phyloP scores from a whole-genome alignment of 2,888 invertebrate genomes.

The Eumacrocentrus americanus region DNA sequence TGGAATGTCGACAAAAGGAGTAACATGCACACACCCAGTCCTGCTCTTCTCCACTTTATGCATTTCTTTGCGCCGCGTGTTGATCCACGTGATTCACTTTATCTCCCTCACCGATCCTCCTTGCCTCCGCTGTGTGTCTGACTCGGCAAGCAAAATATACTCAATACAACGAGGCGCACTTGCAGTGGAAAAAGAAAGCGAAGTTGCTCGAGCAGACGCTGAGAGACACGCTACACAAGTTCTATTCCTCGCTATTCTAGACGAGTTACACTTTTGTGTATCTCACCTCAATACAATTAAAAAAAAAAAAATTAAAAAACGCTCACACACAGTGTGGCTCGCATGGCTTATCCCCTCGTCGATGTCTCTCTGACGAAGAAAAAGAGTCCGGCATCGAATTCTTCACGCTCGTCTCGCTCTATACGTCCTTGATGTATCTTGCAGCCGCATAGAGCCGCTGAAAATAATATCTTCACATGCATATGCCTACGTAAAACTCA shows the following conservation, averaged over 20 bases:
- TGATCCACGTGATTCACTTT: constrained; percentile 4
- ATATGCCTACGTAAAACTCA: constrained; percentile 1
- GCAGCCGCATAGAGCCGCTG: constrained; percentile 7
- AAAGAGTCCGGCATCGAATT: constrained; percentile 26
- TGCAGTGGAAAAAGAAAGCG: constrained; percentile 36
- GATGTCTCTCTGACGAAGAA: constrained; percentile 14
- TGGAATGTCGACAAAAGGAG: constrained; percentile 18
- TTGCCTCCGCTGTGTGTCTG: background rate
- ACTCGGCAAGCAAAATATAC: background rate
- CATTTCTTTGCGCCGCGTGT: constrained; percentile 15
- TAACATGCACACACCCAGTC: constrained; percentile 12
- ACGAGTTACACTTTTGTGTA: background rate
- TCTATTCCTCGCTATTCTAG: background rate
- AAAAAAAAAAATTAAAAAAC: background rate
- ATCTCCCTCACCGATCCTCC: background rate
- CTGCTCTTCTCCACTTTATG: constrained; percentile 19
- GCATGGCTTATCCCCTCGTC: constrained; percentile 18
- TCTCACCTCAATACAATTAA: background rate
- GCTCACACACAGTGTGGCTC: background rate
- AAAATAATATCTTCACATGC: constrained; percentile 16
- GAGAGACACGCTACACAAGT: constrained; percentile 1
- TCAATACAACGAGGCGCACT: no score
- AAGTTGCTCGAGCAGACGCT: constrained; percentile 30
- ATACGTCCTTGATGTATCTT: constrained; percentile 30
- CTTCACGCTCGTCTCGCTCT: constrained; percentile 17